Evolutionary conservation across 2,888 invertebrate species (phyloP).

Genomic region (Lissonota sp.): DNA sequence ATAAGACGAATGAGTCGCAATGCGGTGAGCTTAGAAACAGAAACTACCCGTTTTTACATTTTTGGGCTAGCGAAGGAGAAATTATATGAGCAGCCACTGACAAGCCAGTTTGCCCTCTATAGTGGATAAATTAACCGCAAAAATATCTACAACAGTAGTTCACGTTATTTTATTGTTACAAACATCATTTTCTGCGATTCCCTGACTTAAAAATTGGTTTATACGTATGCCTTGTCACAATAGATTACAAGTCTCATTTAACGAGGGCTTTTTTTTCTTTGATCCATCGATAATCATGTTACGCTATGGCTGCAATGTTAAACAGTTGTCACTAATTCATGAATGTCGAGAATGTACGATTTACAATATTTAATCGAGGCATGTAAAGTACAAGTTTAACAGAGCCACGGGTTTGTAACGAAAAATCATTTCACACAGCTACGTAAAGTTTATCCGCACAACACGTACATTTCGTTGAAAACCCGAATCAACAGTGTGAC

Average conservation of each 20-base stretch:
- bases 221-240: conserved; percentile 43
- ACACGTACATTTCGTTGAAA: conserved; percentile 27
- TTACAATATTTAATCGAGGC: not conserved
- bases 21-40: conserved; percentile 11
- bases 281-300: conserved; percentile 54
- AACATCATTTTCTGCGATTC: too few species aligned
- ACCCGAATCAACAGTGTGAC: conserved; percentile 23
- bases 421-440: conserved; percentile 51
- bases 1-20: conserved; percentile 59
- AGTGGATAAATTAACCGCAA: too few species aligned
- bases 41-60: conserved; percentile 7
- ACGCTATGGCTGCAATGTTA: conserved; percentile 63
- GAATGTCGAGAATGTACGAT: conserved; percentile 7
- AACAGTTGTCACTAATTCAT: conserved; percentile 46
- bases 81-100: too few species aligned
- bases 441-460: conserved; percentile 32
- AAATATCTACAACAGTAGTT: too few species aligned
- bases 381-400: conserved; percentile 55
- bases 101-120: too few species aligned
- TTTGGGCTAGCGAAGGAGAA: too few species aligned
- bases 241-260: conserved; percentile 24
- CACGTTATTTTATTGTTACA: too few species aligned
- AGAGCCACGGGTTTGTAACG: conserved; percentile 64
- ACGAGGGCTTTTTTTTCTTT: conserved; percentile 38
- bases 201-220: not conserved